Percentiles rank a stretch among this genome's conserved stretches.
Conservation (phyloP, 2,888 invertebrate species). For the Chloroclysta siterata region DNA sequence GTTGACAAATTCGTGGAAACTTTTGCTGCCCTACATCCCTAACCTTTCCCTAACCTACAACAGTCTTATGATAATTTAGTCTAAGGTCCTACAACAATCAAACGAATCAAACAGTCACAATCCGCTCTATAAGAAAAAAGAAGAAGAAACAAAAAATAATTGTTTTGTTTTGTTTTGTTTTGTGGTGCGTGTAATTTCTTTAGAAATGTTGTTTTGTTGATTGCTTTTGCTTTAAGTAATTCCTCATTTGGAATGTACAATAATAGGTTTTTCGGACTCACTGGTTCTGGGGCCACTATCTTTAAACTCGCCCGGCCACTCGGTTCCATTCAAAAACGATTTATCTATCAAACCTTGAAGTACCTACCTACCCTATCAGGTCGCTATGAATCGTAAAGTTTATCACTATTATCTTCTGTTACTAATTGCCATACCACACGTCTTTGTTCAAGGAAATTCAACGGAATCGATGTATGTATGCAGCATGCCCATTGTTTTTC, state of each 20-base stretch:
- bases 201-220: neutral
- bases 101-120: too few relatives aligned
- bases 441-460: slow-evolving; percentile 24
- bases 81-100: too few relatives aligned
- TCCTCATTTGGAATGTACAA: neutral
- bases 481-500: slow-evolving; percentile 12
- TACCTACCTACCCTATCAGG: slow-evolving; percentile 21
- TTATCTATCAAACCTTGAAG: slow-evolving; percentile 31
- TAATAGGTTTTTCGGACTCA: neutral
- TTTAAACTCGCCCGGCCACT: too few relatives aligned
- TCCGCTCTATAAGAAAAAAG: too few relatives aligned
- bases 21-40: too few relatives aligned
- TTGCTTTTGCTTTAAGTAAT: neutral
- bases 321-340: slow-evolving; percentile 5
- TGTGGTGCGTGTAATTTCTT: neutral
- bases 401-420: slow-evolving; percentile 23
- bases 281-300: too few relatives aligned
- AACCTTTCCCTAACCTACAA: too few relatives aligned
- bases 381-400: slow-evolving; percentile 18
- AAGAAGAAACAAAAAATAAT: neutral
- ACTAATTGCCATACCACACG: slow-evolving; percentile 20
- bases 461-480: slow-evolving; percentile 25
- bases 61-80: too few relatives aligned
- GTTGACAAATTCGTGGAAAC: too few relatives aligned
- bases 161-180: neutral